These are phyloP conservation scores for Peromyscus polionotus DNA, from an alignment of 2,113 vertebrate species.

Conservation along the genomic window DNA sequence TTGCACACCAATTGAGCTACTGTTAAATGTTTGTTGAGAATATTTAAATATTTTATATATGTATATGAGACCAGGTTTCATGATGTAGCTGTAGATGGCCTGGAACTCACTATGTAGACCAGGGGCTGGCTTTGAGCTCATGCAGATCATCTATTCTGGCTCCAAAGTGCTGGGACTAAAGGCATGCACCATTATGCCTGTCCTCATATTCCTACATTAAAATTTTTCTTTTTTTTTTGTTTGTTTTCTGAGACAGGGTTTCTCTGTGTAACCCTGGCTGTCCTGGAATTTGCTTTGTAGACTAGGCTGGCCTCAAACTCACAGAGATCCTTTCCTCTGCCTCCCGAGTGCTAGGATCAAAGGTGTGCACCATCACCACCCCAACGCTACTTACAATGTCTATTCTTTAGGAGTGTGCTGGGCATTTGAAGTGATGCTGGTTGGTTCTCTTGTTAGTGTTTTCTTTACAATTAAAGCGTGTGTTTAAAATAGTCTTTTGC, in stretches of 20 bases:
- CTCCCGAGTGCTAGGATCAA: not conserved
- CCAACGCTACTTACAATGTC: not conserved
- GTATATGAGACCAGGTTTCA: not conserved
- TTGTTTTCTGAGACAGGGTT: not conserved
- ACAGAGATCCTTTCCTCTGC: not conserved
- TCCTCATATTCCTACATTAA: not conserved
- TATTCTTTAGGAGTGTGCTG: not conserved
- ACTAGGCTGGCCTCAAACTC: not conserved
- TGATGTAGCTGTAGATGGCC: not conserved
- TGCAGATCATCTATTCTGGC: not conserved
- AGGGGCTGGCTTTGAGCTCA: not conserved
- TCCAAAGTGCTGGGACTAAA: not conserved
- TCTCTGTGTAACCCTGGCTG: too few species aligned
- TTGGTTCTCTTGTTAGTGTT: not conserved
- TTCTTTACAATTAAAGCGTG: not conserved
- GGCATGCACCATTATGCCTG: not conserved
- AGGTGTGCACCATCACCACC: not conserved
- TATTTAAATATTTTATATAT: not conserved
- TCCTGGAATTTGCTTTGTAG: not conserved
- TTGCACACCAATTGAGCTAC: not conserved
- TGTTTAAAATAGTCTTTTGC: constrained; percentile 35
- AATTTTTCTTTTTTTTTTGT: not conserved
- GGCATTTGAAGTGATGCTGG: not conserved
- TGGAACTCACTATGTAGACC: not conserved
- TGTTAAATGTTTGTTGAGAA: not conserved